Base-by-base conservation (phyloP, 2,113 vertebrate species). In the Varanus salvator region DNA sequence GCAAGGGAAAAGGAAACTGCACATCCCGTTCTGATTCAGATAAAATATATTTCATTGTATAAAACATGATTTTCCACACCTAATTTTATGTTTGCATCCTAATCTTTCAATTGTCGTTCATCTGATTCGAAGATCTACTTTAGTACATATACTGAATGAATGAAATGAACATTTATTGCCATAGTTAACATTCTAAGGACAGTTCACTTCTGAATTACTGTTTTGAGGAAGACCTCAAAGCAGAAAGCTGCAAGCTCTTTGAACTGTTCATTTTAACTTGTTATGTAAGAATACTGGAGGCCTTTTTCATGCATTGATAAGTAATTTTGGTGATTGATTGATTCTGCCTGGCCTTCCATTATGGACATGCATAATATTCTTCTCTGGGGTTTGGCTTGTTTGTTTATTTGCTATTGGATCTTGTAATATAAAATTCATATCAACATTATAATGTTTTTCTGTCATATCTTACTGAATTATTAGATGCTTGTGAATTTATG, bases 41-140 rank as follows among this genome's bases (percentile, higher is more conserved):
- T 95, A 80, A 44, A 91, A 93, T 87, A 6, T 85, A 68, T 93
- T 91, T 34, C 0, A 64, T 84, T 91, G 52, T 91, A 85, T 84
- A 54, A 25, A 91, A 89, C 90, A 92, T 90, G n/a, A 84, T 68
- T 71, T 81, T 81, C 8, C 91, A 71, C 69, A 75, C 7, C 69
- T 87, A 82, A 15, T 50, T 88, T 72, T 74, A n/a, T 34, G 68
- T 89, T 85, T 71, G 80, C 74, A 87, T 90, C 6, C 72, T 78
- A 89, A 69, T 78, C 44, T 78, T 8, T 89, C 75, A 34, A 64
- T 7, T 66, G 71, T 54, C 60, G 69, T 86, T 87, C 75, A 87
- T 80, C 44, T 50, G 74, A 82, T 68, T 84, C 31, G 3, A 44
- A 77, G 25, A 44, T 25, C 74, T 50, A 66, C 69, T 80, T 78